Conservation (phyloP, 2,797 vertebrate species). For the Manis pentadactyla region DNA sequence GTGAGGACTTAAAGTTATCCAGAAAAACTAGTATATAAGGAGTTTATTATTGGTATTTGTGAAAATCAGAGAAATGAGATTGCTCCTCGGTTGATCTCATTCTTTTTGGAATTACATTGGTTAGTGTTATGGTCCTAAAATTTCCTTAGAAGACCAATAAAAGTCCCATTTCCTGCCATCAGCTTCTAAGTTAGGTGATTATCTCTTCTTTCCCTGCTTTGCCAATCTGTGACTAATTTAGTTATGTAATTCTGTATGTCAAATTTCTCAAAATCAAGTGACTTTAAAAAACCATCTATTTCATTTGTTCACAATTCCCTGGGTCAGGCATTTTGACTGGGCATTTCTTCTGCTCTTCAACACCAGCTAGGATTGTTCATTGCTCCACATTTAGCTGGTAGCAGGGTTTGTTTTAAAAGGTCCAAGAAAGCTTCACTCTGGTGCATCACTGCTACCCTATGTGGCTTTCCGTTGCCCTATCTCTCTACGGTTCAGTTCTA, state of each 20-base stretch:
- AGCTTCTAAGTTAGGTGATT: not conserved
- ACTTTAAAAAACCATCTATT: not conserved
- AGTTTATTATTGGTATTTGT: not conserved
- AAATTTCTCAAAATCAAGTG: not conserved
- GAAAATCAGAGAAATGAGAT: not conserved
- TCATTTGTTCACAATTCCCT: not conserved
- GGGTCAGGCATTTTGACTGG: not conserved
- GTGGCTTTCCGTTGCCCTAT: not conserved
- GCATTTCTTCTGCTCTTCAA: too few relatives aligned
- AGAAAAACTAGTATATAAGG: not conserved
- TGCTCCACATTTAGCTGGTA: not conserved
- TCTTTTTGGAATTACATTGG: not conserved
- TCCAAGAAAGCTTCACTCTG: not conserved
- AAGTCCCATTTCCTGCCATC: not conserved
- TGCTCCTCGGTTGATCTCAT: not conserved
- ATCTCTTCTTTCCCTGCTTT: not conserved
- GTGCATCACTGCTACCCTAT: not conserved
- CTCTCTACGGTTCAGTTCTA: not conserved
- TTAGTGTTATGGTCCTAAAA: not conserved
- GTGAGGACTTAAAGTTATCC: not conserved
- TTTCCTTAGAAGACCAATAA: not conserved
- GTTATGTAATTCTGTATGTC: not conserved
- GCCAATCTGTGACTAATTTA: not conserved
- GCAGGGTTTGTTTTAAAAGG: not conserved
- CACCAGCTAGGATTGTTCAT: not conserved